Evolutionary conservation across 2,888 invertebrate species (phyloP).

Genomic region (Thymelicus acteon): DNA sequence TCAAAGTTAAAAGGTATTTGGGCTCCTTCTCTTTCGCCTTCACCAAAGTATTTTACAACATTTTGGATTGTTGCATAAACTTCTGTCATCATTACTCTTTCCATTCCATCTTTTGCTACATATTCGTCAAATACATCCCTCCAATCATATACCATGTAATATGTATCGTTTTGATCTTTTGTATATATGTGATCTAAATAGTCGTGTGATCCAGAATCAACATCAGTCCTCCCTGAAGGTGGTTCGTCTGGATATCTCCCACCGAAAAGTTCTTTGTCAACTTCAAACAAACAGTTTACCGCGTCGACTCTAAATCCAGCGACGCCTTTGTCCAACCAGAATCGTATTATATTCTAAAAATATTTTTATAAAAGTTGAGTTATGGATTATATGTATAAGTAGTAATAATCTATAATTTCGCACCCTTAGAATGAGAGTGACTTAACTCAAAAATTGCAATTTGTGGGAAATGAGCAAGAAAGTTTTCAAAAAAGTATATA

Average conservation of each 20-base stretch:
- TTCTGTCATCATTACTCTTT: conserved; percentile 91
- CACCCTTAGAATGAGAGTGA: too few relatives aligned
- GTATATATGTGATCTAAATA: conserved; percentile 87
- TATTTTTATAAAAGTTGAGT: background rate
- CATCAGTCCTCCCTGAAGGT: conserved; percentile 64
- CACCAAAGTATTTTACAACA: conserved; percentile 87
- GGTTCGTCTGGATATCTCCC: conserved; percentile 85
- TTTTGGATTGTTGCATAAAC: conserved; percentile 86
- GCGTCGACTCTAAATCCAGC: conserved; percentile 95
- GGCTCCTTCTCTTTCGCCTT: conserved; percentile 83
- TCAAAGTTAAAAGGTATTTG: conserved; percentile 93
- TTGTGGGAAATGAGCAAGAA: too few relatives aligned
- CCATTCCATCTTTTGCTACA: conserved; percentile 67
- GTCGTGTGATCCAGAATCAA: conserved; percentile 78
- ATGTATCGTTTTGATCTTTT: conserved; percentile 85
- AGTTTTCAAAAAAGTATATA: too few relatives aligned
- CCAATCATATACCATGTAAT: conserved; percentile 87
- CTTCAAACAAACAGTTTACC: conserved; percentile 87
- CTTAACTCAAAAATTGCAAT: too few relatives aligned
- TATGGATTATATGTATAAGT: too few relatives aligned
- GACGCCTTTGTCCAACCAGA: conserved; percentile 93
- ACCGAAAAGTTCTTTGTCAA: conserved; percentile 70
- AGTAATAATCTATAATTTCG: too few relatives aligned
- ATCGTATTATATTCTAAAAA: conserved; percentile 86
- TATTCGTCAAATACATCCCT: conserved; percentile 86